Conservation (phyloP, 2,888 invertebrate genomes). For the Masnerella sp. region DNA sequence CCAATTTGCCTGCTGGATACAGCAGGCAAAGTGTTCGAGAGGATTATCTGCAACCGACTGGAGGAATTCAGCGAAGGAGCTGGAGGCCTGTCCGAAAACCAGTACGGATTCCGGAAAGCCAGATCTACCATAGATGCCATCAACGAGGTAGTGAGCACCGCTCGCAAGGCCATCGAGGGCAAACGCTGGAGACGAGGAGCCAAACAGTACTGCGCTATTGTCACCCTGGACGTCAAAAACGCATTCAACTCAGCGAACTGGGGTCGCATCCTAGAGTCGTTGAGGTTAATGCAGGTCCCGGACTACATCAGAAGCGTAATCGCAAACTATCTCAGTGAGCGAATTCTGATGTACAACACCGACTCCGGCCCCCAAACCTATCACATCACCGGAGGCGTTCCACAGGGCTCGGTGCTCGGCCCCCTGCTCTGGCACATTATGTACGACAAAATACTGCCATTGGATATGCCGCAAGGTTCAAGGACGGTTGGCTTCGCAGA, state of each 20-base stretch:
- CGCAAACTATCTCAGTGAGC: background rate
- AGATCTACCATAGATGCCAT: constrained; percentile 54
- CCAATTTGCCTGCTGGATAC: constrained; percentile 24
- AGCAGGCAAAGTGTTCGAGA: constrained; percentile 13
- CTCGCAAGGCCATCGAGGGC: constrained; percentile 30
- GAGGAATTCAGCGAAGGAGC: background rate
- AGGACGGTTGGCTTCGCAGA: background rate
- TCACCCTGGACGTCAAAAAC: background rate
- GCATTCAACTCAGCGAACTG: constrained; percentile 6
- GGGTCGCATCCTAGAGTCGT: background rate
- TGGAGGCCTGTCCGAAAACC: background rate
- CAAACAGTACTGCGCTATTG: constrained; percentile 1
- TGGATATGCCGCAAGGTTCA: background rate
- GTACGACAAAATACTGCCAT: background rate
- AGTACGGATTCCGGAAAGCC: constrained; percentile 48
- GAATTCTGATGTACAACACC: constrained; percentile 1
- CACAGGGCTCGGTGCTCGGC: background rate
- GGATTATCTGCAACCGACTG: constrained; percentile 7
- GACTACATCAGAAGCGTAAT: background rate
- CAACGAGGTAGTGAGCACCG: constrained; percentile 25
- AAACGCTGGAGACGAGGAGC: constrained; percentile 13
- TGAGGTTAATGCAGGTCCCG: background rate
- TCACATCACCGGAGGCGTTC: background rate
- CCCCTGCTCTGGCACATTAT: background rate
- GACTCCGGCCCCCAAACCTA: background rate